Conservation (phyloP, 2,888 invertebrate genomes). For the Drosophila mercatorum region DNA sequence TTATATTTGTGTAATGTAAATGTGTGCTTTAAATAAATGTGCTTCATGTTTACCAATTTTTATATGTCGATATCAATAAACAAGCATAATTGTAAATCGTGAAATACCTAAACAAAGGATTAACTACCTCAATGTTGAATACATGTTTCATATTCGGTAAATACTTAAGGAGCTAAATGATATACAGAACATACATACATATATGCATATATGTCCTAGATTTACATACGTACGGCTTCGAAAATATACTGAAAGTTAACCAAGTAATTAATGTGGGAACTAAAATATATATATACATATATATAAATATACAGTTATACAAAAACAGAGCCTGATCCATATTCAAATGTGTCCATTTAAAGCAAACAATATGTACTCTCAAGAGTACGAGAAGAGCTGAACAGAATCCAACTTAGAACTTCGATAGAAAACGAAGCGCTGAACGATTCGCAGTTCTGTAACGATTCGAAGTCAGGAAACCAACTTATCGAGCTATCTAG, state of each 20-base stretch:
- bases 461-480: slow-evolving; percentile 19
- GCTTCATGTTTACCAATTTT: slow-evolving; percentile 71
- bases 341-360: slow-evolving; percentile 71
- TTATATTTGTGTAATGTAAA: slow-evolving; percentile 73
- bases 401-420: slow-evolving; percentile 25
- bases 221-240: slow-evolving; percentile 15
- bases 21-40: slow-evolving; percentile 83
- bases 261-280: slow-evolving; percentile 48
- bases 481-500: not conserved
- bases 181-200: slow-evolving; percentile 29
- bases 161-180: slow-evolving; percentile 36
- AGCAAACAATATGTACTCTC: slow-evolving; percentile 34
- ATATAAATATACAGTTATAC: slow-evolving; percentile 21
- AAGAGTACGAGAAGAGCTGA: slow-evolving; percentile 27
- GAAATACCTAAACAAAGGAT: slow-evolving; percentile 59
- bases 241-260: slow-evolving; percentile 26
- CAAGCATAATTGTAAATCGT: slow-evolving; percentile 25
- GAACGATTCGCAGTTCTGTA: slow-evolving; percentile 20
- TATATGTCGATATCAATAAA: slow-evolving; percentile 40
- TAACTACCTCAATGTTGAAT: slow-evolving; percentile 75
- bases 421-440: slow-evolving; percentile 27
- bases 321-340: slow-evolving; percentile 76
- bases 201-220: slow-evolving; percentile 13
- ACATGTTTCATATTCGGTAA: slow-evolving; percentile 70
- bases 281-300: slow-evolving; percentile 30